Conservation (phyloP, 1,140 invertebrate genomes). For the Drosophila athabasca region DNA sequence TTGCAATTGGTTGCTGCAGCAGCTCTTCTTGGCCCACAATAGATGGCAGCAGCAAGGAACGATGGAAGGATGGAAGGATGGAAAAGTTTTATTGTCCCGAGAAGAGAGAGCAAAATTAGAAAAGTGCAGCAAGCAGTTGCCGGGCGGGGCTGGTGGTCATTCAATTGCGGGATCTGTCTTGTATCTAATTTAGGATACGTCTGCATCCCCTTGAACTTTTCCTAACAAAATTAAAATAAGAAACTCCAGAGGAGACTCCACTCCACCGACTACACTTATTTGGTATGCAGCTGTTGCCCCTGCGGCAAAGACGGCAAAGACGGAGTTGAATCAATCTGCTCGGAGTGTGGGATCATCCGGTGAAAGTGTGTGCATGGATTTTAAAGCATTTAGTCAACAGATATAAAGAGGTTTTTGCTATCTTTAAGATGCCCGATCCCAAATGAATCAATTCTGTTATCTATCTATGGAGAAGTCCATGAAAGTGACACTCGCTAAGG, state of each 20-base stretch:
- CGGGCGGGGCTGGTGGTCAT: constrained; percentile 42
- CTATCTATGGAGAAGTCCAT: no score
- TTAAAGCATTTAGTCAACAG: constrained; percentile 19
- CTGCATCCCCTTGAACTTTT: constrained; percentile 54
- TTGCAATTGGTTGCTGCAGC: constrained; percentile 53
- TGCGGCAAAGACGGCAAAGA: background rate
- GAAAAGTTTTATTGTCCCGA: constrained; percentile 76
- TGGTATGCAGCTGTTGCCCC: constrained; percentile 54
- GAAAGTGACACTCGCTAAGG: no score
- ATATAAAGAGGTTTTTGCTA: no score
- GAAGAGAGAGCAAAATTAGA: constrained; percentile 63
- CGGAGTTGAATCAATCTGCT: constrained; percentile 43
- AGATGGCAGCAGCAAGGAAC: constrained; percentile 5
- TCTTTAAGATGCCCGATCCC: no score
- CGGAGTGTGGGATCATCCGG: constrained; percentile 15
- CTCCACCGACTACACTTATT: constrained; percentile 3
- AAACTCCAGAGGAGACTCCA: constrained; percentile 22
- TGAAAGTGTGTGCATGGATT: constrained; percentile 7
- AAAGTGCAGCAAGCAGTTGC: constrained; percentile 48
- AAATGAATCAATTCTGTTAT: background rate
- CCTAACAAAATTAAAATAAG: constrained; percentile 73
- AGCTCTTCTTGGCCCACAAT: constrained; percentile 27
- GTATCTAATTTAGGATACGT: constrained; percentile 65
- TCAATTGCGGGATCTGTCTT: constrained; percentile 60
- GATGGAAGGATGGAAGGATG: constrained; percentile 5